Evolutionary conservation across 2,113 vertebrate species (phyloP), one percentile per base, ranked within the genome.

Genomic region (Syngnathoides biaculeatus): DNA sequence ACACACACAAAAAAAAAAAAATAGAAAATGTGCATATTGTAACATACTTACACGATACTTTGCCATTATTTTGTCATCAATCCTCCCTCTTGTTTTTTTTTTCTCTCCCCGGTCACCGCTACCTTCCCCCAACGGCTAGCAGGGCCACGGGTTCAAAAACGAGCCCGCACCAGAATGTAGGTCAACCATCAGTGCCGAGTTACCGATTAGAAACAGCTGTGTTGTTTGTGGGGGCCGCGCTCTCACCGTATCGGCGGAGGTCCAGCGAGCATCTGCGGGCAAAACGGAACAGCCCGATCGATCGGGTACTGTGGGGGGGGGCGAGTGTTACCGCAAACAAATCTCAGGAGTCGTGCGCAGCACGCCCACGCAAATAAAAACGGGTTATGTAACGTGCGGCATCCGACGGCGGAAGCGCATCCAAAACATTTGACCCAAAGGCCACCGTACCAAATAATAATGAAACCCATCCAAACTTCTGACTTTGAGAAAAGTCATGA

Each of bases 151-250:
- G 89, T 87, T 90, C 86, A 90, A 88, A 90, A 88, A 82, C 80
- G 69, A 74, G 85, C 87, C 64, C 67, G 83, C 77, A 79, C 74
- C 85, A 86, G 86, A 89, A 91, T 91, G 87, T 91, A 90, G 90
- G 90, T 90, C 89, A 90, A 77, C 78, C 83, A 83, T 84, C 63
- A 79, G 89, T 85, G 84, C 88, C 80, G 84, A 89, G 84, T 90
- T 90, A 90, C 90, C 84, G 87, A 91, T 91, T 89, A 89, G 83
- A 91, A 91, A 90, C 90, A 90, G 89, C 89, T 90, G 87, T 88
- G 80, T 61, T 61, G 27, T 83, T 87, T 84, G 79, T 84, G 75
- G 78, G 77, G 78, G 77, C 84, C 79, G 74, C 68, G 86, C 82
- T 72, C 63, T 79, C 78, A 53, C 22, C 52, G 12, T 27, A 69